Evolutionary conservation across 2,888 invertebrate genomes (phyloP), one percentile per base, ranked within the genome.

Genomic region (Horisme vitalbata): DNA sequence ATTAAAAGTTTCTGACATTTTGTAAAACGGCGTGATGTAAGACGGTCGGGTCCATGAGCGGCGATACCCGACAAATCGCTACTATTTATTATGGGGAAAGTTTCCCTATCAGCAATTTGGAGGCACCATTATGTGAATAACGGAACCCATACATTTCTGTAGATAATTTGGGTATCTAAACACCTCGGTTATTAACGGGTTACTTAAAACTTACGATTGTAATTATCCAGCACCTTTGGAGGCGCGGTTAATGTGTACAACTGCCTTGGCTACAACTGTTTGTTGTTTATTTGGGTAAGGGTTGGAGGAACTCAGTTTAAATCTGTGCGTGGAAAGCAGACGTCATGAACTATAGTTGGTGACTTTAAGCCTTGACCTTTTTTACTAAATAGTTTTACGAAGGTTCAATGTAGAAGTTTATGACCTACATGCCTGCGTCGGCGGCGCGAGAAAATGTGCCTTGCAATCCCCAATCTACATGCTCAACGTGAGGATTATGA

Each of bases 71-170:
- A 83, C 82, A 79, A 82, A 84, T 83, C 73, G 68, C 66, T 61
- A 57, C 77, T 75, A 83, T 83, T 82, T 78, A 79, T 82, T 79
- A 73, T 65, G 45, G 61, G 61, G 61, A 67, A 80, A 83, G 77
- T 83, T 83, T 75, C 75, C 62, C 73, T 79, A 81, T 82, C 76
- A 79, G 75, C 75, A 79, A 81, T 82, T 83, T 79, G 71, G 71
- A 65, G 59, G 67, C 75, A 68, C 72, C 69, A 75, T 82, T 79
- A 77, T 61, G 59, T 34, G 65, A 68, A 67, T 81, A 81, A 79
- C 74, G 71, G 75, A 57, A 59, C 61, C 43, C 45, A 53, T 49
- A 55, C 37, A 57, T 57, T 57, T 55, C 35, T 32, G 27, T 50
- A 11, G 51, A 57, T 55, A 55, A 52, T 57, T 57, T 52, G 52